These are phyloP conservation scores for Dynastes hyllus DNA, from an alignment of 2,888 invertebrate genomes.

Conservation along the genomic window DNA sequence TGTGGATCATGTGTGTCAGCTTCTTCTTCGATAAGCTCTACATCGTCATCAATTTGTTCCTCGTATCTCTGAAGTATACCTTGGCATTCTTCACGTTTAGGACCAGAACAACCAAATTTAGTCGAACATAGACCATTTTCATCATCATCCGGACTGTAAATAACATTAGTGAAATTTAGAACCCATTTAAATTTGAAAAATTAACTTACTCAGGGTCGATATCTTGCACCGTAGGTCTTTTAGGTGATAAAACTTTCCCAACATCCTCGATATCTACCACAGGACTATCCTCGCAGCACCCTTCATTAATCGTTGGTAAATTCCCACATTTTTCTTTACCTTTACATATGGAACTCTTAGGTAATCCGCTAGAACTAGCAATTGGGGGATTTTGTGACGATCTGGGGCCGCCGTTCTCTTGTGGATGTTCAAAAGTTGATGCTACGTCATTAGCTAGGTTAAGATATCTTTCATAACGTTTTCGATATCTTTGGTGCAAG, in stretches of 20 bases:
- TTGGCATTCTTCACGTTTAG: conserved; percentile 72
- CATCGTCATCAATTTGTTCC: conserved; percentile 71
- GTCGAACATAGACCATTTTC: conserved; percentile 70
- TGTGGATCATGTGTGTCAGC: conserved; percentile 78
- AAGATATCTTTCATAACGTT: conserved; percentile 80
- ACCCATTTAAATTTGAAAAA: not conserved
- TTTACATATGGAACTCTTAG: conserved; percentile 31
- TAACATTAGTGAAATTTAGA: not conserved
- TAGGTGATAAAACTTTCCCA: conserved; percentile 45
- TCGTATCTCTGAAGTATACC: conserved; percentile 73
- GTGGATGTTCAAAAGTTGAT: conserved; percentile 61
- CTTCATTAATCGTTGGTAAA: conserved; percentile 69
- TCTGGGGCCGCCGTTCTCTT: conserved; percentile 49
- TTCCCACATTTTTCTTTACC: conserved; percentile 59
- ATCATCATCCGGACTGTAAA: conserved; percentile 23
- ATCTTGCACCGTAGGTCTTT: conserved; percentile 3
- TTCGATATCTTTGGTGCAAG: conserved; percentile 86
- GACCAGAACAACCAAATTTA: conserved; percentile 73
- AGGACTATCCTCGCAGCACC: conserved; percentile 62
- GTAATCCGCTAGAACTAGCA: conserved; percentile 18
- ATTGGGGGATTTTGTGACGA: conserved; percentile 10
- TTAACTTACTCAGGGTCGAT: conserved; percentile 11
- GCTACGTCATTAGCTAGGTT: conserved; percentile 77
- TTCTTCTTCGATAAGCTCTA: conserved; percentile 74
- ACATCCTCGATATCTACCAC: conserved; percentile 81